phyloP scores from a whole-genome alignment of 2,888 invertebrate genomes.

The Drosophila quasianomalipes region DNA sequence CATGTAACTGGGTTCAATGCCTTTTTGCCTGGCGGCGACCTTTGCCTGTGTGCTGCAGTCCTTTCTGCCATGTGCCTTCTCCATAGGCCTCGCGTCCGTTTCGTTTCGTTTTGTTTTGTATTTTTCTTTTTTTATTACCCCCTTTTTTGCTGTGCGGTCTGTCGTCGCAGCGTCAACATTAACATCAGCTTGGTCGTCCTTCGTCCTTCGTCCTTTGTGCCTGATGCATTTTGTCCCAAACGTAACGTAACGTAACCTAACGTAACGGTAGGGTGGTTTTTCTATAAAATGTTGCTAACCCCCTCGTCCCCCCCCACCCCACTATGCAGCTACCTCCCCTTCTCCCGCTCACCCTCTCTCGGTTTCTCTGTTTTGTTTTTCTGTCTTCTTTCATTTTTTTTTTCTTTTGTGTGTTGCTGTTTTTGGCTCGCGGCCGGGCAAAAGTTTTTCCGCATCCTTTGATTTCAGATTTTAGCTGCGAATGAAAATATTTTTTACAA shows the following conservation, averaged over 20 bases:
- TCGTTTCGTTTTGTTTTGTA: constrained; percentile 2
- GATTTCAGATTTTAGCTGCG: constrained; percentile 58
- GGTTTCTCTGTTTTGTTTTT: constrained; percentile 4
- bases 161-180: constrained; percentile 63
- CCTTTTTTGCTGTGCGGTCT: constrained; percentile 42
- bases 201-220: constrained; percentile 46
- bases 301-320: neutral
- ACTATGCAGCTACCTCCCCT: neutral
- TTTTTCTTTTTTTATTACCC: constrained; percentile 29
- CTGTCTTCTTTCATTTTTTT: constrained; percentile 22
- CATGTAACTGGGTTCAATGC: constrained; percentile 56
- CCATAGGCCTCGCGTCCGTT: constrained; percentile 41
- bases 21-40: constrained; percentile 56
- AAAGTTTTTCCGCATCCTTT: constrained; percentile 49
- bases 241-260: constrained; percentile 6
- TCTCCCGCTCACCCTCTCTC: neutral
- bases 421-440: constrained; percentile 41
- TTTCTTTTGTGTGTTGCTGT: constrained; percentile 37
- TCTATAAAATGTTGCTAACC: constrained; percentile 35
- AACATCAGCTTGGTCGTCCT: constrained; percentile 37
- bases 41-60: constrained; percentile 29
- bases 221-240: constrained; percentile 47
- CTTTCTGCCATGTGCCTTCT: constrained; percentile 16
- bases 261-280: constrained; percentile 48
- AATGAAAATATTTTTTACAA: constrained; percentile 35